Conservation (phyloP, 2,797 vertebrate species). For the Sebastes nivosus region DNA sequence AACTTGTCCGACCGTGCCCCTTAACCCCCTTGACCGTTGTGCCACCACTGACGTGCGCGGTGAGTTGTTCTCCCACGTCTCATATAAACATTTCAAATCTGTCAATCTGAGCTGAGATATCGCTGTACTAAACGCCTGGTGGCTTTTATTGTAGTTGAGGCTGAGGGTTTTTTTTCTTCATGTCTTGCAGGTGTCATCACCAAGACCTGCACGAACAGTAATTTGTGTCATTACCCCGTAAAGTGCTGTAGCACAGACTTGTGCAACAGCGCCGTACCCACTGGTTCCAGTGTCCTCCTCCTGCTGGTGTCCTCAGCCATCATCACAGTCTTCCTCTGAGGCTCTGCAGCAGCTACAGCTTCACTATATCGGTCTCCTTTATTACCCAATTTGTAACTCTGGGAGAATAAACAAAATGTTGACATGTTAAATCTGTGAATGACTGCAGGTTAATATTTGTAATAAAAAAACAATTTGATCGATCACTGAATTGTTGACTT, state of each 20-base stretch:
- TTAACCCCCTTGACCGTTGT: background rate
- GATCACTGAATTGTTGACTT: too few species aligned
- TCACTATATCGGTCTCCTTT: background rate
- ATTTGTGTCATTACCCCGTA: rapidly evolving
- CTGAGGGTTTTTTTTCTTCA: too few species aligned
- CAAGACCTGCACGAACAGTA: too few species aligned
- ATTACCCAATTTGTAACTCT: background rate
- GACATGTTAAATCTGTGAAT: rapidly evolving
- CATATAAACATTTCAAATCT: background rate
- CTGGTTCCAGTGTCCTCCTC: conserved; percentile 25
- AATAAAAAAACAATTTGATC: too few species aligned
- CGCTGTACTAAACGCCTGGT: too few species aligned
- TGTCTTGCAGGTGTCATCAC: too few species aligned
- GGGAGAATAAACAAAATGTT: background rate
- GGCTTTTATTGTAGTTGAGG: too few species aligned
- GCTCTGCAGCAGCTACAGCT: background rate
- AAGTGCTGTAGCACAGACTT: conserved; percentile 26
- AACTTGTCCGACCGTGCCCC: rapidly evolving
- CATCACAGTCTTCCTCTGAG: conserved; percentile 21
- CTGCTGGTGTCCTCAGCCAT: conserved; percentile 36
- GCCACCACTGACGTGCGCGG: rapidly evolving
- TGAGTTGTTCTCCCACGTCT: background rate
- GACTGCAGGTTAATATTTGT: too few species aligned
- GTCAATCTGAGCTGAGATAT: background rate
- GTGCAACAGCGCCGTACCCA: conserved; percentile 20